Percentiles rank a stretch among this genome's conserved stretches.
Conservation (phyloP, 2,113 vertebrate genomes). For the Theropithecus gelada region DNA sequence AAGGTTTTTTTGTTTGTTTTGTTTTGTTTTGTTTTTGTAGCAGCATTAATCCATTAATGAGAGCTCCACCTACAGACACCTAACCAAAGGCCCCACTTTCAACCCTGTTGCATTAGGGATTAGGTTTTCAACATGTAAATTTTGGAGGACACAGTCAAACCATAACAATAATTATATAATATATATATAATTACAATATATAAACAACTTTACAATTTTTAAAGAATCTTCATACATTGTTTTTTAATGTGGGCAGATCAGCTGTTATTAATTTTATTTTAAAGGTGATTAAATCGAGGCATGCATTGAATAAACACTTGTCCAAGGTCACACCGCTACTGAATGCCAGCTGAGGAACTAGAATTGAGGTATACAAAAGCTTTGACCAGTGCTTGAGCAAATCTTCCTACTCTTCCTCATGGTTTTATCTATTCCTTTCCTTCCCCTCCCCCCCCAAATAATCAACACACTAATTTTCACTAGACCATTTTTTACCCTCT, state of each 20-base stretch:
- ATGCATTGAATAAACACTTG: not conserved
- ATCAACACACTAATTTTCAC: too few species aligned
- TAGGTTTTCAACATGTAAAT: not conserved
- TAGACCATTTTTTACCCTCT: too few species aligned
- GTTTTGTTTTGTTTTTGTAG: not conserved
- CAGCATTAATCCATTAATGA: not conserved
- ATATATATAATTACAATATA: not conserved
- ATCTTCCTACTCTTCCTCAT: not conserved
- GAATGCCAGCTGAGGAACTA: not conserved
- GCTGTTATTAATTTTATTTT: not conserved
- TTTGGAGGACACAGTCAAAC: not conserved
- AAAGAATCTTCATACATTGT: not conserved
- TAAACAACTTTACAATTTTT: not conserved
- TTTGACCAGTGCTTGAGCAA: not conserved
- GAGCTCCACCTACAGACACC: not conserved
- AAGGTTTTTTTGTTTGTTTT: too few species aligned
- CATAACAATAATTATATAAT: not conserved
- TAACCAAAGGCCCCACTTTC: not conserved
- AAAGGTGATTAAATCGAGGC: not conserved
- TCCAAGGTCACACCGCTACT: not conserved
- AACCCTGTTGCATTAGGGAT: not conserved
- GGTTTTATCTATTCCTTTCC: not conserved
- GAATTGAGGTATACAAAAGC: not conserved
- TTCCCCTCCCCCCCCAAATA: too few species aligned
- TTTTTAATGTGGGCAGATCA: not conserved